Conservation (phyloP, 2,113 vertebrate genomes). For the Dasypus novemcinctus region DNA sequence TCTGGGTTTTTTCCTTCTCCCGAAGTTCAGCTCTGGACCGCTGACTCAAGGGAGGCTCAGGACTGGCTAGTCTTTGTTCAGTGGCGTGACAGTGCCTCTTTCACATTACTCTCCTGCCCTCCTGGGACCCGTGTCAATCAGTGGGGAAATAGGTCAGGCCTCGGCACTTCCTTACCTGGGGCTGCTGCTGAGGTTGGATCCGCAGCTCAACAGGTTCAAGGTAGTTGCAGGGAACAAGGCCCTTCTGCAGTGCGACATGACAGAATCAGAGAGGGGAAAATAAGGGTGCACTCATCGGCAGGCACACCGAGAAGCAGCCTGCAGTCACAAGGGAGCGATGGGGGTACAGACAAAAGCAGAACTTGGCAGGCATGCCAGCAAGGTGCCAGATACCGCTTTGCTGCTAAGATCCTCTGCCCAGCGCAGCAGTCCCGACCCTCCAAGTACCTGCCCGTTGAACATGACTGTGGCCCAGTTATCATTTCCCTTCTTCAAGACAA, state of each 20-base stretch:
- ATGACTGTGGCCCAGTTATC: constrained; percentile 97
- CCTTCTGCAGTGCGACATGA: constrained; percentile 83
- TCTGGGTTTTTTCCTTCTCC: not conserved
- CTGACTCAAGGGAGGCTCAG: not conserved
- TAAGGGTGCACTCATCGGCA: accelerated
- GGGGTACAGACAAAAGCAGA: accelerated
- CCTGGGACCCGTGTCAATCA: accelerated
- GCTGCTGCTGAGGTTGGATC: constrained; percentile 82
- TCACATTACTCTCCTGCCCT: not conserved
- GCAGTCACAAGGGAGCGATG: accelerated
- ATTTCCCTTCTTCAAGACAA: constrained; percentile 91
- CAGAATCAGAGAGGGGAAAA: not conserved
- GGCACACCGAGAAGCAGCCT: no score
- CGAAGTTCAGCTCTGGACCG: not conserved
- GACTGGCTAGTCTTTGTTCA: not conserved
- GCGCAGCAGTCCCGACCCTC: accelerated
- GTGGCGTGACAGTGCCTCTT: not conserved
- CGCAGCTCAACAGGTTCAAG: constrained; percentile 91
- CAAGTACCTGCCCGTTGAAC: constrained; percentile 93
- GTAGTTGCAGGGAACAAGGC: constrained; percentile 96
- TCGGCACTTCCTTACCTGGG: constrained; percentile 80
- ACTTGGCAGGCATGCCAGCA: not conserved
- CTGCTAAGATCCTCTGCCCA: not conserved
- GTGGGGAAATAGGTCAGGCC: no score
- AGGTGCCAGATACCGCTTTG: accelerated